Base-by-base conservation (phyloP, 2,888 invertebrate species). In the Piscicola geometra region DNA sequence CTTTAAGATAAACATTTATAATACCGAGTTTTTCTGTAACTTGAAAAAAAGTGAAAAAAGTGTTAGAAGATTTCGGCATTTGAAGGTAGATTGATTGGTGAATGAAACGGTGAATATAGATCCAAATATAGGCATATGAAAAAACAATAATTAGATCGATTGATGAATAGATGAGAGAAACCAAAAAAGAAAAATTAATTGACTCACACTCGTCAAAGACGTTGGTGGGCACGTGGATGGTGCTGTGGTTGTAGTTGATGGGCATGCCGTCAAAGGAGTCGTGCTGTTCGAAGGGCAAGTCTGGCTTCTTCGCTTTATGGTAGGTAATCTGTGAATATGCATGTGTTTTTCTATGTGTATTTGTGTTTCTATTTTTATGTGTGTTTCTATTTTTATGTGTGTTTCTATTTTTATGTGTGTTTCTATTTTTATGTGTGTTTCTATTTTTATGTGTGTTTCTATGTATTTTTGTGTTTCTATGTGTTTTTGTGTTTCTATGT, bases 191-290 rank as follows among this genome's bases (percentile, higher is more conserved):
- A 41, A 9, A 9, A 56, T n/a, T 2, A n/a, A 47, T 12, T 1
- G 25, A 81, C 83, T 81, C 78, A 84, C 92, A 89, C 88, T 89
- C 88, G 84, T 94, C 94, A 87, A 90, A 95, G 77, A 97, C 92
- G 87, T 95, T 95, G 36, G 94, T 93, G 2, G 97, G 96, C 36
- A 96, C 92, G 85, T 97, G 96, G 73, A 96, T 92, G 78, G 94
- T 91, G 78, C 84, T 84, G 73, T 77, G 91, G 84, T 92, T 92
- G 25, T 93, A 91, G 78, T 93, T 84, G 18, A 84, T 82, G 18
- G 78, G 79, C 18, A 81, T 90, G 83, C 92, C 90, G 0, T 79
- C 76, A 76, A 81, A 78, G 68, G 80, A 91, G 90, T 83, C 76
- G n/a, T 79, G 68, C 1, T 56, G 30, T 25, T 78, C 77, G 66